Evolutionary conservation across 2,797 vertebrate species (phyloP).

Genomic region (Novumbra hubbsi): DNA sequence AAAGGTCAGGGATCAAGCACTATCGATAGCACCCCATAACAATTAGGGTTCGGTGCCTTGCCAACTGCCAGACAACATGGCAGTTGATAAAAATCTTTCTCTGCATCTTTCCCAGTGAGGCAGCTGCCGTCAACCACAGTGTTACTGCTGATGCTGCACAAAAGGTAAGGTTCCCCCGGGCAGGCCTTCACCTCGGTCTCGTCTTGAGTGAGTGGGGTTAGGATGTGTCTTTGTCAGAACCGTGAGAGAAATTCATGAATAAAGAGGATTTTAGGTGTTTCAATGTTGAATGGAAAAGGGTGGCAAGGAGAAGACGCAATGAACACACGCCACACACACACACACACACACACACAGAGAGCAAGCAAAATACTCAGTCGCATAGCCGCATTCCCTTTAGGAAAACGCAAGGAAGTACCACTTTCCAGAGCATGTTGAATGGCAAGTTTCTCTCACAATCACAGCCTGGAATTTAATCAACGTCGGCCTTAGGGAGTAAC

Average conservation of each 20-base stretch:
- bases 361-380: not conserved
- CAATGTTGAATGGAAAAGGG: not conserved
- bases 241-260: not conserved
- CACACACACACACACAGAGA: not conserved
- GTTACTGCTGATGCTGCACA: slow-evolving; percentile 49
- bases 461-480: not conserved
- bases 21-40: no score
- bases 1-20: no score
- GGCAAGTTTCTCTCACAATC: not conserved
- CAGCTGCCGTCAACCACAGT: slow-evolving; percentile 60
- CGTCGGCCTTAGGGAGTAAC: not conserved
- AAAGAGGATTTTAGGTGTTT: not conserved
- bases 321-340: not conserved
- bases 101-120: slow-evolving; percentile 47
- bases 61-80: not conserved
- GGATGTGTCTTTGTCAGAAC: slow-evolving; percentile 1
- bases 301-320: not conserved
- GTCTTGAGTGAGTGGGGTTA: not conserved
- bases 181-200: not conserved
- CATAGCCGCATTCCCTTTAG: not conserved
- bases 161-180: slow-evolving; percentile 52
- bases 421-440: not conserved
- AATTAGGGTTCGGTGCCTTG: no score
- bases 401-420: not conserved
- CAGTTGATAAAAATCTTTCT: not conserved